These are phyloP conservation scores for Colletes latitarsis DNA, from an alignment of 1,140 invertebrate species.

Conservation along the genomic window DNA sequence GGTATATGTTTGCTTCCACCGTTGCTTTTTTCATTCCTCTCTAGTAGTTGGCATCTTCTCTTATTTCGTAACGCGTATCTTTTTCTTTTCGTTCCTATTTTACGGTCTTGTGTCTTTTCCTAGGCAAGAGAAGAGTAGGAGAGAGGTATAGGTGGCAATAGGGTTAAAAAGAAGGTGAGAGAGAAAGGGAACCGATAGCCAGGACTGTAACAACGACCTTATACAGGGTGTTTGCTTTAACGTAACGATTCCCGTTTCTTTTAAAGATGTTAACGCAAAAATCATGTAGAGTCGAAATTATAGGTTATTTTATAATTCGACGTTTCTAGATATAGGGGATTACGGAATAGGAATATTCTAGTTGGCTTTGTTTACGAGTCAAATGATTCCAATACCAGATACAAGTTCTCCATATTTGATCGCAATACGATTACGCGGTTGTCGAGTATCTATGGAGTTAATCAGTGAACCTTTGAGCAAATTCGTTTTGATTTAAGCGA, in stretches of 20 bases:
- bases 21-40: too few relatives aligned
- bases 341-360: neutral
- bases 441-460: too few relatives aligned
- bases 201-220: neutral
- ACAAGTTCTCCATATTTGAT: too few relatives aligned
- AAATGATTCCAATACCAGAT: too few relatives aligned
- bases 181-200: neutral
- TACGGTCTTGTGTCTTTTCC: conserved; percentile 22
- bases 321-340: neutral
- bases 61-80: neutral
- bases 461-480: too few relatives aligned
- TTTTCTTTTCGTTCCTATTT: conserved; percentile 9
- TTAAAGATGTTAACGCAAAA: too few relatives aligned
- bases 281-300: neutral
- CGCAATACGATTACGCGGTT: too few relatives aligned
- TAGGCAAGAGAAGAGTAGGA: neutral
- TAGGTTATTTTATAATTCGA: neutral
- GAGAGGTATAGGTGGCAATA: neutral
- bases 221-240: too few relatives aligned
- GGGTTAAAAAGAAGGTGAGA: neutral
- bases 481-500: too few relatives aligned
- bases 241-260: too few relatives aligned
- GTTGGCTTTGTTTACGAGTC: too few relatives aligned
- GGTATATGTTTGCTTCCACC: too few relatives aligned
- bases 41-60: conserved; percentile 5